A percentile compares a stretch with the other conserved stretches of the same genome.
Conservation (phyloP, 2,888 invertebrate genomes). For the Archips xylosteana region DNA sequence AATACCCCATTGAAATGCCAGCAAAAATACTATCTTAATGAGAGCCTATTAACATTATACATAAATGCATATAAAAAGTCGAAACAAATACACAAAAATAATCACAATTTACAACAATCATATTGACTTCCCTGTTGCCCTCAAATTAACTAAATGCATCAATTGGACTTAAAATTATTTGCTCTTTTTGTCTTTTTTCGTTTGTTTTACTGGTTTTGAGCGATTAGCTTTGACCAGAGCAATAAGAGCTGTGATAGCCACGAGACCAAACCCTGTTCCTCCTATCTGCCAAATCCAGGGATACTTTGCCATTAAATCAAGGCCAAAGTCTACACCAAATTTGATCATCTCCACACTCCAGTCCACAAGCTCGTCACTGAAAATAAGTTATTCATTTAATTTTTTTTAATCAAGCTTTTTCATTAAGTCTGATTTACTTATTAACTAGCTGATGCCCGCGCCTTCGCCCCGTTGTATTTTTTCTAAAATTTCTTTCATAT, state of each 20-base stretch:
- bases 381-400: constrained; percentile 44
- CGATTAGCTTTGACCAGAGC: constrained; percentile 77
- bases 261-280: constrained; percentile 77
- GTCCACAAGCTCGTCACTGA: constrained; percentile 81
- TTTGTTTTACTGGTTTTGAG: constrained; percentile 66
- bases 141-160: constrained; percentile 15
- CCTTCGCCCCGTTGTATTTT: too few species aligned
- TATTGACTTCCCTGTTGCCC: constrained; percentile 10
- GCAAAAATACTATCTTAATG: constrained; percentile 7
- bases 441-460: too few species aligned
- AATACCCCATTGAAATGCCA: constrained; percentile 2
- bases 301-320: constrained; percentile 69
- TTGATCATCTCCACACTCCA: constrained; percentile 78
- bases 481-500: too few species aligned
- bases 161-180: constrained; percentile 59
- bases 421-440: too few species aligned
- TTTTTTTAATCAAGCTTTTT: too few species aligned
- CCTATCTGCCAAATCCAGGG: constrained; percentile 84
- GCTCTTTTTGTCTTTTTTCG: constrained; percentile 79
- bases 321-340: constrained; percentile 64
- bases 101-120: constrained; percentile 13
- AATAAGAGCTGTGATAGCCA: constrained; percentile 77
- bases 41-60: constrained; percentile 6
- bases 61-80: constrained; percentile 13
- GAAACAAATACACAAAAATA: constrained; percentile 7